These are phyloP conservation scores for Boulengerochromis microlepis DNA, from an alignment of 2,113 vertebrate genomes.

Conservation along the genomic window DNA sequence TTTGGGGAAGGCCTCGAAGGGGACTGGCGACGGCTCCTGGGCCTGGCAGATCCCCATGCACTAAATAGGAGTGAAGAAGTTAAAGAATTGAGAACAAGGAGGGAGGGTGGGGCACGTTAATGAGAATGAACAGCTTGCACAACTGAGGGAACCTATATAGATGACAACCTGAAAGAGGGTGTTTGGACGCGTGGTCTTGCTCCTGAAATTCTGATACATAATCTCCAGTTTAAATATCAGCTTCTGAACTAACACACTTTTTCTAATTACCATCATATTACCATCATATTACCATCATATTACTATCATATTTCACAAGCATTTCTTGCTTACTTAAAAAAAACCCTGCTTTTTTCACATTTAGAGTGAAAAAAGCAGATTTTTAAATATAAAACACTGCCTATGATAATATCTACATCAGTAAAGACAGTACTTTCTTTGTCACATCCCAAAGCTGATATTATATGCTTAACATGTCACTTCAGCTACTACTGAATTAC, in stretches of 20 bases:
- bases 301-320: background rate
- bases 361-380: background rate
- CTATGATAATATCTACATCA: background rate
- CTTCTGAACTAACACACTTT: background rate
- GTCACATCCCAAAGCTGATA: background rate
- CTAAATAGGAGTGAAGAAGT: background rate
- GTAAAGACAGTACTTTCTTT: background rate
- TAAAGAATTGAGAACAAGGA: background rate
- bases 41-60: fast-evolving
- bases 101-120: fast-evolving
- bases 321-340: background rate
- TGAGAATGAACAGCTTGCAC: background rate
- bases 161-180: background rate
- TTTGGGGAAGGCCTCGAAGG: background rate
- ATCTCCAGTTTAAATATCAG: background rate
- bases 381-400: background rate
- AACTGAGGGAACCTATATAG: background rate
- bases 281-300: fast-evolving
- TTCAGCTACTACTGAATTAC: background rate
- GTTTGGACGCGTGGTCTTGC: background rate
- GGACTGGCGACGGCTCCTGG: fast-evolving
- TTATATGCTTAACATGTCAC: too few relatives aligned
- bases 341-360: background rate
- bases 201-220: background rate
- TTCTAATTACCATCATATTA: background rate